These are phyloP conservation scores for Reinhardtius hippoglossoides DNA, from an alignment of 2,113 vertebrate genomes.

Conservation along the genomic window DNA sequence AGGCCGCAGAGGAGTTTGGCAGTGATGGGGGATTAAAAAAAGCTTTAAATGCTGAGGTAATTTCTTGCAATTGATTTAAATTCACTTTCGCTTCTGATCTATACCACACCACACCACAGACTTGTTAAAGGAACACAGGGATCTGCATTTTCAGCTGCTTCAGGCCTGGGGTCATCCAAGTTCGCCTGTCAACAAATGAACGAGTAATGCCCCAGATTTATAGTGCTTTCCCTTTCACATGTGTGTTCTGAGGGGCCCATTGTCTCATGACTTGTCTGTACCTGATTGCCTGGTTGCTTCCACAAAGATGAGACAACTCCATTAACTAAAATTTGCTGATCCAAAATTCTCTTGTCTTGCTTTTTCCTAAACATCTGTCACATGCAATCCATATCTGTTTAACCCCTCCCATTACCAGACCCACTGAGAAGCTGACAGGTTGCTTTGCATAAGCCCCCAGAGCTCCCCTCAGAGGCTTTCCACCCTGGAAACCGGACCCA, in stretches of 20 bases:
- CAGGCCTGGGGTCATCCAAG: not conserved
- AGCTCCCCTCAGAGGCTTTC: constrained; percentile 25
- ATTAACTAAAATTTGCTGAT: not conserved
- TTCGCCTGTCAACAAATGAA: not conserved
- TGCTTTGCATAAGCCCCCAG: constrained; percentile 48
- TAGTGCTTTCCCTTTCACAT: not conserved
- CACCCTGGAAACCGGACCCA: constrained; percentile 31
- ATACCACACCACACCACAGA: not conserved
- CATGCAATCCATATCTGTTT: constrained; percentile 23
- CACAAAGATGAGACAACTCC: not conserved
- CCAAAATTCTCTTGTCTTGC: not conserved
- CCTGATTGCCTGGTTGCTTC: not conserved
- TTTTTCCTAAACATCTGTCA: not conserved
- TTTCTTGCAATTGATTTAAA: constrained; percentile 12
- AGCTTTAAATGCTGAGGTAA: constrained; percentile 17
- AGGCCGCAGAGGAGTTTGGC: not conserved
- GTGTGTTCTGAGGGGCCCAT: not conserved
- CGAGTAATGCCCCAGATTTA: too few species aligned
- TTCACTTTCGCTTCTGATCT: constrained; percentile 9
- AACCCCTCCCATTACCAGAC: constrained; percentile 23
- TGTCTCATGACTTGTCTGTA: not conserved
- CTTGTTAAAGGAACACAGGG: not conserved
- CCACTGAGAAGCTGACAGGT: constrained; percentile 33
- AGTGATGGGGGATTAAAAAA: constrained; percentile 20
- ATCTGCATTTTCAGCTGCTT: not conserved